Percentiles rank a stretch among this genome's conserved stretches.
These are phyloP conservation scores for Stegophylla sp. DNA, from an alignment of 2,888 invertebrate species.

Conservation along the genomic window DNA sequence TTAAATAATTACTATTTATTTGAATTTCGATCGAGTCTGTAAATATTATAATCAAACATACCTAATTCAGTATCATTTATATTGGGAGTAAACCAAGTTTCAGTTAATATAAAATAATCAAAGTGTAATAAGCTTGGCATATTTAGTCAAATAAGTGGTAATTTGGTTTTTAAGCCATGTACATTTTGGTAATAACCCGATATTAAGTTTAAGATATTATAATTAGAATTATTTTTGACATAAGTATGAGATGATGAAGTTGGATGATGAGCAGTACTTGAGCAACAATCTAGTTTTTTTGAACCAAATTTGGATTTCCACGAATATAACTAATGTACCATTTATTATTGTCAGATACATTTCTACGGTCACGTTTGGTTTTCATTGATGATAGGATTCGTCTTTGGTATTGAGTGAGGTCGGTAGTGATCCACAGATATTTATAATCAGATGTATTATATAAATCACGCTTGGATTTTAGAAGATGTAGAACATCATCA, in stretches of 20 bases:
- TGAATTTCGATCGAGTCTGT: neutral
- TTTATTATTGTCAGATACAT: neutral
- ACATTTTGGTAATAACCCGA: conserved; percentile 15
- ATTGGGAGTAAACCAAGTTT: conserved; percentile 20
- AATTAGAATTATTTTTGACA: neutral
- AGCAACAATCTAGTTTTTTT: conserved; percentile 23
- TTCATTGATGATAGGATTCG: neutral
- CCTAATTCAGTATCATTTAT: neutral
- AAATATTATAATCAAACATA: conserved; percentile 21
- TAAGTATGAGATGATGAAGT: neutral
- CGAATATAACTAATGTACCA: conserved; percentile 27
- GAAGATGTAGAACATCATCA: neutral
- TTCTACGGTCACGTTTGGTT: conserved; percentile 3
- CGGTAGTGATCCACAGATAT: conserved; percentile 2
- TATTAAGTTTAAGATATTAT: neutral
- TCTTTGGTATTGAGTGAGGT: neutral
- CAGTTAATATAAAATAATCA: neutral
- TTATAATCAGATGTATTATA: neutral
- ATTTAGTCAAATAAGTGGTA: neutral
- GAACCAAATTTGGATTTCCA: neutral
- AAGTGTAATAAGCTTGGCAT: conserved; percentile 1
- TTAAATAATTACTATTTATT: neutral
- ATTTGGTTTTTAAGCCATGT: neutral
- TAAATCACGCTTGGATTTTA: neutral
- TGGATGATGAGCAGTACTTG: neutral